A percentile compares a stretch with the other conserved stretches of the same genome.
phyloP scores from a whole-genome alignment of 2,797 vertebrate genomes.

The Steatocranus sp. region DNA sequence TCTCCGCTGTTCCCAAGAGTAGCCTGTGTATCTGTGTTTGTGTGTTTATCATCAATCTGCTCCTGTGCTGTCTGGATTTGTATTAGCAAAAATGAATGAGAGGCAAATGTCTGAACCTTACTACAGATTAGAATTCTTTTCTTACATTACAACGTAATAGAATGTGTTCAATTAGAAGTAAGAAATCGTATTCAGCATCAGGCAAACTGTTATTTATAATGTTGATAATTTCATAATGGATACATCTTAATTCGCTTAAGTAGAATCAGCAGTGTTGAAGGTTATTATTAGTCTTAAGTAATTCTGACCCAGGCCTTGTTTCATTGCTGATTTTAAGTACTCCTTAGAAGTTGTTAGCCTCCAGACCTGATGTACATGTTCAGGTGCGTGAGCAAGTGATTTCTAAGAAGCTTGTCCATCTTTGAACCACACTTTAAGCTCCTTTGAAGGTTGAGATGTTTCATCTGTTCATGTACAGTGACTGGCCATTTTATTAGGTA shows the following conservation, averaged over 20 bases:
- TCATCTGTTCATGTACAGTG: not conserved
- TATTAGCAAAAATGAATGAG: not conserved
- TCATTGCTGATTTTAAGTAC: not conserved
- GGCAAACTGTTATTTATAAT: not conserved
- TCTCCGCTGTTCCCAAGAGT: not conserved
- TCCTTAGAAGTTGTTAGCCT: not conserved
- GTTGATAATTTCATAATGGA: not conserved
- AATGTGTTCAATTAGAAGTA: not conserved
- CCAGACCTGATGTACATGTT: not conserved
- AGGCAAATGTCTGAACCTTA: not conserved
- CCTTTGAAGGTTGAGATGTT: not conserved
- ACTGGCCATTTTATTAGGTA: not conserved
- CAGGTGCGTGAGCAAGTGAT: not conserved
- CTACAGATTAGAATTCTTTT: not conserved
- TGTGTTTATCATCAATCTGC: not conserved
- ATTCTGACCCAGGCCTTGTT: not conserved
- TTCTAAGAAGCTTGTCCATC: slow-evolving; percentile 25
- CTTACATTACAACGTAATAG: not conserved
- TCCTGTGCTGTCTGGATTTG: not conserved
- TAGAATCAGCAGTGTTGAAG: not conserved
- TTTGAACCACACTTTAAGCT: slow-evolving; percentile 14
- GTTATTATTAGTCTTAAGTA: not conserved
- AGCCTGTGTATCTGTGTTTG: not conserved
- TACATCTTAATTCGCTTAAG: not conserved
- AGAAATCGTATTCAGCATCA: not conserved